Evolutionary conservation across 2,888 invertebrate species (phyloP).

Genomic region (Azorinus chamasolen): DNA sequence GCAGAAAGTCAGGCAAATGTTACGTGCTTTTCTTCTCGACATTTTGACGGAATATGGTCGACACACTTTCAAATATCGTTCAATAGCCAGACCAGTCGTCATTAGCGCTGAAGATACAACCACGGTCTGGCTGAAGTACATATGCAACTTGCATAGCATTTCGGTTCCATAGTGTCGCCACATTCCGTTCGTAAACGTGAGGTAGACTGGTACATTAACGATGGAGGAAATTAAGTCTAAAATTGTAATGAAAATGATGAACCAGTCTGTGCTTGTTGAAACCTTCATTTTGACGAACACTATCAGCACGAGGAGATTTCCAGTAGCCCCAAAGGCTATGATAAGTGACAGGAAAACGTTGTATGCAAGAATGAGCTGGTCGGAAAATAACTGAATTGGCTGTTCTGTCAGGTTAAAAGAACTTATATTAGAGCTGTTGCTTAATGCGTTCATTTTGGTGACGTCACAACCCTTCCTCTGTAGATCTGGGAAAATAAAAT

Average conservation of each 20-base stretch:
- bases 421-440: background rate
- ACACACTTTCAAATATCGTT: conserved; percentile 53
- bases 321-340: conserved; percentile 36
- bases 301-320: conserved; percentile 43
- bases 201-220: conserved; percentile 54
- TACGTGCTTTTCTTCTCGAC: conserved; percentile 14
- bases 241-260: conserved; percentile 44
- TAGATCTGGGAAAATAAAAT: no score
- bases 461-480: no score
- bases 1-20: conserved; percentile 26
- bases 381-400: background rate
- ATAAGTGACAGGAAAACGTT: conserved; percentile 33
- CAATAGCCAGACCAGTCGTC: conserved; percentile 46
- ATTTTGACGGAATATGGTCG: background rate
- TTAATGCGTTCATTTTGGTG: background rate
- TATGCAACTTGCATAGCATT: conserved; percentile 45
- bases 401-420: background rate
- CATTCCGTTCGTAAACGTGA: conserved; percentile 39
- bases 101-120: conserved; percentile 49
- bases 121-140: conserved; percentile 50
- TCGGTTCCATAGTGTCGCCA: conserved; percentile 48
- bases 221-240: conserved; percentile 47
- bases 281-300: conserved; percentile 33
- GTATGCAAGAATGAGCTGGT: conserved; percentile 18
- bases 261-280: conserved; percentile 55